These are phyloP conservation scores for Leucoptera coffeella DNA, from an alignment of 2,888 invertebrate genomes.

Conservation along the genomic window DNA sequence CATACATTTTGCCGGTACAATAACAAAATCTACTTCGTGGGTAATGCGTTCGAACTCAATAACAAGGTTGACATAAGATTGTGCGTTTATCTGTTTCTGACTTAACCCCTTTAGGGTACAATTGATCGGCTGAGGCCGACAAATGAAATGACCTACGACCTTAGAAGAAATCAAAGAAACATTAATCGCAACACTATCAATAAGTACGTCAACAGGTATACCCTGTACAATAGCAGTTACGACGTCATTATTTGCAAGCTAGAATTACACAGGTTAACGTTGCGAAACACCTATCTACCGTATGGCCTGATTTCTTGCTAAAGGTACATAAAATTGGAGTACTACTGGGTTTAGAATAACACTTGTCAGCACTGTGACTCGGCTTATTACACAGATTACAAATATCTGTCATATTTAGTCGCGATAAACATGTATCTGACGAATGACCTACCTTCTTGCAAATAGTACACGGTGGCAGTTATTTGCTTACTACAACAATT, in stretches of 20 bases:
- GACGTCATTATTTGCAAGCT: not conserved
- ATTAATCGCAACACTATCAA: not conserved
- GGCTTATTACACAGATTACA: too few species aligned
- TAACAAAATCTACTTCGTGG: constrained; percentile 8
- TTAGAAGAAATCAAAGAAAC: not conserved
- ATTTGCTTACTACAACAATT: not conserved
- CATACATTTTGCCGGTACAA: constrained; percentile 8
- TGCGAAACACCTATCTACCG: not conserved
- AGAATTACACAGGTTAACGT: not conserved
- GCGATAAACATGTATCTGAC: too few species aligned
- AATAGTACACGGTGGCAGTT: not conserved
- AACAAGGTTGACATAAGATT: constrained; percentile 5
- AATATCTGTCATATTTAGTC: too few species aligned
- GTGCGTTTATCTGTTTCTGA: constrained; percentile 3
- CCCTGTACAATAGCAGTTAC: not conserved
- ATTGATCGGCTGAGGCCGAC: constrained; percentile 1
- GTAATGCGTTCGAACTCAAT: constrained; percentile 4
- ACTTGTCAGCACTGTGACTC: not conserved
- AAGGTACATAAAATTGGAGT: not conserved
- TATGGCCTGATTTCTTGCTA: not conserved
- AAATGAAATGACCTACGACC: constrained; percentile 5
- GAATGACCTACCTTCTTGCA: not conserved
- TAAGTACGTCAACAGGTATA: not conserved
- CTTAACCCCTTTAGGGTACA: constrained; percentile 6
- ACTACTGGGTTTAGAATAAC: not conserved